Conservation (phyloP, 2,888 invertebrate genomes). For the Trichopria drosophilae region DNA sequence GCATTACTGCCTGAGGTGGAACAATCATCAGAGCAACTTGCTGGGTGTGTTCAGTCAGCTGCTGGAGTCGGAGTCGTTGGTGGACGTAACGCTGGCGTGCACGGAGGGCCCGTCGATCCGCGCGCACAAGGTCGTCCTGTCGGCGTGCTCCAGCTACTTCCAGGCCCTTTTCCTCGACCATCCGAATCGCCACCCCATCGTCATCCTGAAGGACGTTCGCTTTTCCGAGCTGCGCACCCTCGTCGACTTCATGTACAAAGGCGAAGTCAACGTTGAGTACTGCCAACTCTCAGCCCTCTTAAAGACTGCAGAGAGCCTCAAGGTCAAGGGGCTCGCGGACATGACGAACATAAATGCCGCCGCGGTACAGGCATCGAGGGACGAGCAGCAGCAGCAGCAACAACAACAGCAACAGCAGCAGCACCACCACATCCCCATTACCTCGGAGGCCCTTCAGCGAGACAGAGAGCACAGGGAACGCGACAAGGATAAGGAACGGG, state of each 20-base stretch:
- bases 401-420: slow-evolving; percentile 52
- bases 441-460: slow-evolving; percentile 25
- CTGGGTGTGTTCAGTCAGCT: slow-evolving; percentile 96
- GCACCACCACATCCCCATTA: slow-evolving; percentile 36
- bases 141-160: slow-evolving; percentile 95
- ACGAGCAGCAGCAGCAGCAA: slow-evolving; percentile 61
- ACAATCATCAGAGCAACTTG: slow-evolving; percentile 98
- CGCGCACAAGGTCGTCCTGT: slow-evolving; percentile 93
- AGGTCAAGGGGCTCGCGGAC: slow-evolving; percentile 90
- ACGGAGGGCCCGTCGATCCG: slow-evolving; percentile 93
- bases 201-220: slow-evolving; percentile 92
- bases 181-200: slow-evolving; percentile 89
- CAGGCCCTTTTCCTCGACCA: slow-evolving; percentile 91
- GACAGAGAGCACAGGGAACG: slow-evolving; percentile 36
- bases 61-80: slow-evolving; percentile 92
- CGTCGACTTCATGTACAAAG: slow-evolving; percentile 96
- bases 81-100: slow-evolving; percentile 95
- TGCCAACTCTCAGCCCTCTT: slow-evolving; percentile 88
- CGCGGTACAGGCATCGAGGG: slow-evolving; percentile 56
- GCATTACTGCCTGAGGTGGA: slow-evolving; percentile 98
- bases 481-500: slow-evolving; percentile 41
- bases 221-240: slow-evolving; percentile 87
- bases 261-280: slow-evolving; percentile 93
- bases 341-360: slow-evolving; percentile 81
- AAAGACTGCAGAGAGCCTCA: slow-evolving; percentile 89